Evolutionary conservation across 2,113 vertebrate species (phyloP), one percentile per base, ranked within the genome.

Genomic region (Cinclus cinclus): DNA sequence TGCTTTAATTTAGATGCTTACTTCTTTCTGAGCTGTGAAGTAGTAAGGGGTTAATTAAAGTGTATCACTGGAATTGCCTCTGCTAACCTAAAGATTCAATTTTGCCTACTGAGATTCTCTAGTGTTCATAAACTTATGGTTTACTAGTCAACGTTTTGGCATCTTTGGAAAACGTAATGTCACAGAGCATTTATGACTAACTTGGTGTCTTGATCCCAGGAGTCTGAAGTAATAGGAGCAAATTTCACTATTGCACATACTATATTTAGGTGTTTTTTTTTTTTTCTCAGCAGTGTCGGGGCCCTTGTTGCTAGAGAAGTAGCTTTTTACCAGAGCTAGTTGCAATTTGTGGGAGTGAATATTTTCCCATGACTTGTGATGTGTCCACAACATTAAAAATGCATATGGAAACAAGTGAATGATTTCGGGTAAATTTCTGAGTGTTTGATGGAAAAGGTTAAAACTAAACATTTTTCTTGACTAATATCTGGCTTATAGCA

Each of bases 151-250:
- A 83, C 83, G 68, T 74, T 94, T 80, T 87, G 88, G 73, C 87
- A 41, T 86, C 79, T 86, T 95, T 94, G 92, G 90, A 93, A 96
- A 96, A 94, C 49, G 27, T 93, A 67, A 81, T 92, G 85, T 92
- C 90, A 81, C 60, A 88, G 64, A 87, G 44, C 76, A 56, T 86
- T 94, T 96, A 92, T 92, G 52, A 92, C 71, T 94, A 83, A 92
- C 50, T 53, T 78, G 49, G 16, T 92, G 80, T 90, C 93, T 81
- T 58, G 88, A 63, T 94, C 92, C 92, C 85, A 89, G n/a, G 90
- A 78, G 88, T 68, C 80, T 96, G 88, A 94, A 93, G 80, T 90
- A 90, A 96, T 89, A 75, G 83, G 82, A 96, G 90, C 44, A 75
- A 90, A 90, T 94, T 86, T 93, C 60, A 44, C 71, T 60, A 23